phyloP scores from a whole-genome alignment of 1,140 invertebrate genomes.

The Drosophila arawakana region DNA sequence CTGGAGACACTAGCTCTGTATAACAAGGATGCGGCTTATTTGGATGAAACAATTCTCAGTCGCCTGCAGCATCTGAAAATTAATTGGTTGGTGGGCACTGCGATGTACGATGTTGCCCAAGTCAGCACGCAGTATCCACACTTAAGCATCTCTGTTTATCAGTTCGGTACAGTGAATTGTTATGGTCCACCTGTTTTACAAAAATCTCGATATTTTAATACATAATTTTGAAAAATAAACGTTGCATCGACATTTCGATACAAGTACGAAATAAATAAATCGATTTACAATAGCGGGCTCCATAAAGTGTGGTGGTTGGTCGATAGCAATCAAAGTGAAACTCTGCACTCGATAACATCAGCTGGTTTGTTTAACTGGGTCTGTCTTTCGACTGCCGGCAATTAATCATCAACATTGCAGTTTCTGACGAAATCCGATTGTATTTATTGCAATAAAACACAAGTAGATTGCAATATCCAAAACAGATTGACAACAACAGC shows the following conservation, averaged over 20 bases:
- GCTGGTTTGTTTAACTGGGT: constrained; percentile 15
- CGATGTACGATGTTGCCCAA: constrained; percentile 21
- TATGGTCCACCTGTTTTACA: constrained; percentile 31
- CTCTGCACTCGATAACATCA: neutral
- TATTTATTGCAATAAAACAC: constrained; percentile 1
- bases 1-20: constrained; percentile 38
- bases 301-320: neutral
- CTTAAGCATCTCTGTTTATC: constrained; percentile 43
- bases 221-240: constrained; percentile 18
- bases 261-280: neutral
- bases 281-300: neutral
- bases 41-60: constrained; percentile 3
- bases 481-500: neutral
- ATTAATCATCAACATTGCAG: constrained; percentile 31
- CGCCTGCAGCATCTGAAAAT: constrained; percentile 16
- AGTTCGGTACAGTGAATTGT: constrained; percentile 5
- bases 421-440: constrained; percentile 50
- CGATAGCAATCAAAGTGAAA: constrained; percentile 2
- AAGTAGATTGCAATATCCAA: neutral
- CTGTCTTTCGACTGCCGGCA: constrained; percentile 13
- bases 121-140: constrained; percentile 35
- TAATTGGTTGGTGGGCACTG: constrained; percentile 27
- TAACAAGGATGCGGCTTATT: constrained; percentile 11
- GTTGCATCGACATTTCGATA: neutral
- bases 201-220: constrained; percentile 24